Conservation (phyloP, 2,888 invertebrate species). For the Shargacucullia verbasci region DNA sequence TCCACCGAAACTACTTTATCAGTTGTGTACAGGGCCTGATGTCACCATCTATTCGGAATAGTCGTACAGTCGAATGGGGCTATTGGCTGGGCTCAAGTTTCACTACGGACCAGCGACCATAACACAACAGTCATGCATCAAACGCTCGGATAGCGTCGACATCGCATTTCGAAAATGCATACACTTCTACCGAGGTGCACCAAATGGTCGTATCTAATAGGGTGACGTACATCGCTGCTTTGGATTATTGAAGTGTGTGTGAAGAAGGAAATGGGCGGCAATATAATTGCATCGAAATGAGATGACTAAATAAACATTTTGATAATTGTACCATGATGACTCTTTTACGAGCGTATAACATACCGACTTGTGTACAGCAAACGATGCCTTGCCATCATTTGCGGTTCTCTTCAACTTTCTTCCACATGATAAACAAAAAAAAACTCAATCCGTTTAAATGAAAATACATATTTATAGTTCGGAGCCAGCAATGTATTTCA, state of each 20-base stretch:
- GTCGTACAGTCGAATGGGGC: slow-evolving; percentile 20
- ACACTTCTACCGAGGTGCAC: slow-evolving; percentile 5
- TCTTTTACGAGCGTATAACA: too few species aligned
- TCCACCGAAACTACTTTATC: slow-evolving; percentile 1
- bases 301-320: too few species aligned
- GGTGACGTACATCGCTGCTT: slow-evolving; percentile 26
- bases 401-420: too few species aligned
- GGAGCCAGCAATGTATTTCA: slow-evolving; percentile 39
- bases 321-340: too few species aligned
- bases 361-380: too few species aligned
- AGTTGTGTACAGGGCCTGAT: slow-evolving; percentile 8
- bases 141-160: slow-evolving; percentile 42
- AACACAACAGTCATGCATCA: slow-evolving; percentile 53
- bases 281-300: too few species aligned
- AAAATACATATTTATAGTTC: background rate
- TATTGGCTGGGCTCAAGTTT: slow-evolving; percentile 51
- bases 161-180: slow-evolving; percentile 42
- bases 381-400: too few species aligned
- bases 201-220: slow-evolving; percentile 1
- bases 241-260: background rate
- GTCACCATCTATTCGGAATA: slow-evolving; percentile 37
- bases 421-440: too few species aligned
- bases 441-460: too few species aligned
- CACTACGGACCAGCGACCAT: slow-evolving; percentile 44
- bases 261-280: background rate